A percentile compares a stretch with the other conserved stretches of the same genome.
phyloP scores from a whole-genome alignment of 2,113 vertebrate species.

The Panthera leo region DNA sequence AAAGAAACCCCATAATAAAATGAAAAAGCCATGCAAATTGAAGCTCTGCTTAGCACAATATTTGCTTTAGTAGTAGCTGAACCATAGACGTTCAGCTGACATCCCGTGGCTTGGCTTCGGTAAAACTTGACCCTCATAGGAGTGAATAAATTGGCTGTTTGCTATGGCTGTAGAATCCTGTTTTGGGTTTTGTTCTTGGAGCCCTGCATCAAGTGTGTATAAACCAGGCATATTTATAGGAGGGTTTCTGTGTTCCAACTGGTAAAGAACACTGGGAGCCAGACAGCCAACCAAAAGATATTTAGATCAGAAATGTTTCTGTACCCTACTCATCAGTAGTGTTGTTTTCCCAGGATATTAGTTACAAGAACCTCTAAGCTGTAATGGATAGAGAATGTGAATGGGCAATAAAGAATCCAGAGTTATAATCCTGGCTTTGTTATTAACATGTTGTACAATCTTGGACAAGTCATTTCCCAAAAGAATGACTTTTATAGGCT shows the following conservation, averaged over 20 bases:
- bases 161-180: not conserved
- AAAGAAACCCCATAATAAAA: conserved; percentile 6
- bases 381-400: not conserved
- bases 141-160: not conserved
- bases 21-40: not conserved
- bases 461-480: not conserved
- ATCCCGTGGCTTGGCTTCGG: conserved; percentile 4
- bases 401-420: not conserved
- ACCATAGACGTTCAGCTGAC: not conserved
- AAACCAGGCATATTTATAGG: not conserved
- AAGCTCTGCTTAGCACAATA: conserved; percentile 39
- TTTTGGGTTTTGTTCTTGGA: conserved; percentile 45
- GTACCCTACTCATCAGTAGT: not conserved
- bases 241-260: not conserved
- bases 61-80: conserved; percentile 32
- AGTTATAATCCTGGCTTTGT: conserved; percentile 25
- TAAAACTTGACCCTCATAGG: conserved; percentile 16
- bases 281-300: not conserved
- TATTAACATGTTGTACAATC: not conserved
- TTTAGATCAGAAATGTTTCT: not conserved
- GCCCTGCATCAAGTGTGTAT: not conserved
- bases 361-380: not conserved
- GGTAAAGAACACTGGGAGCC: not conserved
- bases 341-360: not conserved
- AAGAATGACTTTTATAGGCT: not conserved